These are phyloP conservation scores for Alviniconcha marisindica DNA, from an alignment of 1,140 invertebrate genomes.

Conservation along the genomic window DNA sequence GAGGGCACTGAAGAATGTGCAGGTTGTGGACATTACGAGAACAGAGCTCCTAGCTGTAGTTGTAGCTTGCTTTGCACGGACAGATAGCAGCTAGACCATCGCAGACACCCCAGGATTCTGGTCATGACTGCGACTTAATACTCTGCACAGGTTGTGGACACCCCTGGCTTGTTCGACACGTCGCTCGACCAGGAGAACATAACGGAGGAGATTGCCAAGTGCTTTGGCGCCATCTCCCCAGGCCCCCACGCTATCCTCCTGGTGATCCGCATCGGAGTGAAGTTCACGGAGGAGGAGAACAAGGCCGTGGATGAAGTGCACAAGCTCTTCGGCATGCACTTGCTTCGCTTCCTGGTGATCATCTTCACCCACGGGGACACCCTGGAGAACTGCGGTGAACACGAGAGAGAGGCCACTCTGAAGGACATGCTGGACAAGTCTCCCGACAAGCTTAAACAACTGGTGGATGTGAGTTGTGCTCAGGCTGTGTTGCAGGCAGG, in stretches of 20 bases:
- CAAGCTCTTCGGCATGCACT: slow-evolving; percentile 27
- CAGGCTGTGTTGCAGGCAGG: too few species aligned
- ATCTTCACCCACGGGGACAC: slow-evolving; percentile 40
- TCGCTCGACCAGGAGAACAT: slow-evolving; percentile 36
- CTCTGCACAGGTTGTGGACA: slow-evolving; percentile 45
- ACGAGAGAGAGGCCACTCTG: background rate
- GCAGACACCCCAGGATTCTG: too few species aligned
- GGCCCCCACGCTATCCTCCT: slow-evolving; percentile 48
- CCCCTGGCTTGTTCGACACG: slow-evolving; percentile 52
- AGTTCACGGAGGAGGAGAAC: slow-evolving; percentile 40
- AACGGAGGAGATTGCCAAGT: slow-evolving; percentile 48
- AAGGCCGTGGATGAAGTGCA: slow-evolving; percentile 20
- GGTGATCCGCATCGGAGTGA: slow-evolving; percentile 2
- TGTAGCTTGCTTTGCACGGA: too few species aligned
- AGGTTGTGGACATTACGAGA: too few species aligned
- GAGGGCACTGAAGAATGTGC: background rate
- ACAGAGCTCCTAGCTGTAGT: too few species aligned
- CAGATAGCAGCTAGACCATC: too few species aligned
- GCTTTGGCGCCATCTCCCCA: slow-evolving; percentile 46
- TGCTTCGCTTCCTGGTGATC: slow-evolving; percentile 34
- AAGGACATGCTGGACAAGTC: slow-evolving; percentile 14
- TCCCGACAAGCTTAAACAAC: slow-evolving; percentile 19
- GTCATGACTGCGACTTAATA: too few species aligned
- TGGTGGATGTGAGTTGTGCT: slow-evolving; percentile 7
- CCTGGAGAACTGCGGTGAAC: background rate